These are phyloP conservation scores for Eulacestoma nigropectus DNA, from an alignment of 2,113 vertebrate genomes.

Conservation along the genomic window DNA sequence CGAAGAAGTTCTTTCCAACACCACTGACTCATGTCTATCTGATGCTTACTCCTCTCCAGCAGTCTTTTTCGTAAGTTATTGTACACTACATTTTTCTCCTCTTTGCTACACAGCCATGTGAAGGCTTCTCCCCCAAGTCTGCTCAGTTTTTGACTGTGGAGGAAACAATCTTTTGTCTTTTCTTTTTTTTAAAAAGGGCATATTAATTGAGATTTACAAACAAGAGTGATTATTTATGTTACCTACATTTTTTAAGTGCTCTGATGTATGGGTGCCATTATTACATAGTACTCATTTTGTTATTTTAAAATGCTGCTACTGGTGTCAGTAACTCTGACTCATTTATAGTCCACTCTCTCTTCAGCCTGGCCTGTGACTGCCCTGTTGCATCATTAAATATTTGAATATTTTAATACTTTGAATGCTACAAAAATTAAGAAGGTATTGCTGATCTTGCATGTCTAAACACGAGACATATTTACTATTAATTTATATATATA, in stretches of 20 bases:
- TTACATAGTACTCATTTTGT: not conserved
- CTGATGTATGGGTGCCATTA: not conserved
- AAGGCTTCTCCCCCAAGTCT: not conserved
- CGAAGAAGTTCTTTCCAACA: not conserved
- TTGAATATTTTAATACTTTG: not conserved
- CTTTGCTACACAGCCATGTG: accelerated
- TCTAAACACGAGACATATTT: not conserved
- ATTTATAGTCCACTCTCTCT: not conserved
- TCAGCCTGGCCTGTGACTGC: not conserved
- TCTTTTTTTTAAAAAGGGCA: not conserved
- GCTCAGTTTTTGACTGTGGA: not conserved
- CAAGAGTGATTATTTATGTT: not conserved
- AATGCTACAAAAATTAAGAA: not conserved
- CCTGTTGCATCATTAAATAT: not conserved
- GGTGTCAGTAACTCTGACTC: not conserved
- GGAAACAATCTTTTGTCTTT: not conserved
- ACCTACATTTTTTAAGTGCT: not conserved
- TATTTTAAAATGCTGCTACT: not conserved
- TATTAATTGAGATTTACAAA: not conserved
- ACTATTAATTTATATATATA: not conserved
- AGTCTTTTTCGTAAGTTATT: not conserved
- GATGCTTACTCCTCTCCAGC: not conserved
- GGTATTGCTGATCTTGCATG: not conserved
- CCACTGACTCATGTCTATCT: not conserved
- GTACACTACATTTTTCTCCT: not conserved